These are phyloP conservation scores for Sprattus sprattus DNA, from an alignment of 2,113 vertebrate species.

Conservation along the genomic window DNA sequence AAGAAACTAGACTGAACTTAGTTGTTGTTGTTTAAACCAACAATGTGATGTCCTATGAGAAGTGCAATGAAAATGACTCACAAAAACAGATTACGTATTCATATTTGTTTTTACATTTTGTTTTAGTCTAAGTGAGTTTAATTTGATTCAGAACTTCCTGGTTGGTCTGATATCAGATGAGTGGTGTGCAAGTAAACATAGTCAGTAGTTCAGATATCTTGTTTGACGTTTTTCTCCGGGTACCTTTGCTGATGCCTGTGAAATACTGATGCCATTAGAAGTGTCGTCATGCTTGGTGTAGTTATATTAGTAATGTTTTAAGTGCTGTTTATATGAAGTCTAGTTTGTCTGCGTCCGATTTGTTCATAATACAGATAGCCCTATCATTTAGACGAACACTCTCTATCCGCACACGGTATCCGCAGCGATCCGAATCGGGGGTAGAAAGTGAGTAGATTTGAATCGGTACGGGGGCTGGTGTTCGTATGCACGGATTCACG, in stretches of 20 bases:
- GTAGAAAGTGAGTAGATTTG: too few relatives aligned
- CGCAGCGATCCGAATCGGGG: too few relatives aligned
- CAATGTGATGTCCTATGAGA: not conserved
- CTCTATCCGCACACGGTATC: too few relatives aligned
- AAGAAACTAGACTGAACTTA: not conserved
- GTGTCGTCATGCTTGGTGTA: not conserved
- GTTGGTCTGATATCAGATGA: not conserved
- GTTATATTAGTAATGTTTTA: slow-evolving; percentile 35
- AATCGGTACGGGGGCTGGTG: too few relatives aligned
- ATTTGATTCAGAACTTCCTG: not conserved
- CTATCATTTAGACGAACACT: too few relatives aligned
- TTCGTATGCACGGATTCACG: too few relatives aligned
- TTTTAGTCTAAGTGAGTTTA: not conserved
- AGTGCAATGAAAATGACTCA: not conserved
- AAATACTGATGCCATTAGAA: not conserved
- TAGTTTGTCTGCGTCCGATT: too few relatives aligned
- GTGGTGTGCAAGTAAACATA: not conserved
- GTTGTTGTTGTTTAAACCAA: not conserved
- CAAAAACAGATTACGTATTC: not conserved
- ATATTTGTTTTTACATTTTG: not conserved
- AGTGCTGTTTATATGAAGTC: too few relatives aligned
- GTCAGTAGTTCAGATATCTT: not conserved
- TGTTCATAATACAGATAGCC: too few relatives aligned
- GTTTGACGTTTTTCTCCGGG: not conserved
- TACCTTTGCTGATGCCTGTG: not conserved